phyloP scores from a whole-genome alignment of 2,113 vertebrate genomes.

The Alectura lathami region DNA sequence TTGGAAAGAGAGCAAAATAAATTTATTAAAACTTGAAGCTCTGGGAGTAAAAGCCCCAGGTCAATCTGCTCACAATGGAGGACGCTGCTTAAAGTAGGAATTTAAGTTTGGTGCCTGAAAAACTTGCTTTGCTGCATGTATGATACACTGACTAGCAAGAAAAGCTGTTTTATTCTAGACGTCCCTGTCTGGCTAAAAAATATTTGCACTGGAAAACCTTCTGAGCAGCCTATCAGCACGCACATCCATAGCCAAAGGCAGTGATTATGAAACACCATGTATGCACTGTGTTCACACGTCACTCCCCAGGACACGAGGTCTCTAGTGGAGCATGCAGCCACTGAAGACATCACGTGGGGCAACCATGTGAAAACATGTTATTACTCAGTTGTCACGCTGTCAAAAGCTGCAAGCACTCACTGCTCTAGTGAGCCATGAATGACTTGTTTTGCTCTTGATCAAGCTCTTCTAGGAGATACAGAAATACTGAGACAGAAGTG shows the following conservation, averaged over 20 bases:
- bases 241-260: not conserved
- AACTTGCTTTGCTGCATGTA: not conserved
- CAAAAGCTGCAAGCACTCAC: not conserved
- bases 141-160: not conserved
- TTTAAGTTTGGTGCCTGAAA: not conserved
- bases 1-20: not conserved
- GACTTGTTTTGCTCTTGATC: not conserved
- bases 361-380: conserved; percentile 8
- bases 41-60: not conserved
- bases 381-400: not conserved
- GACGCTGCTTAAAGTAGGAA: not conserved
- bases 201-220: not conserved
- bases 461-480: not conserved
- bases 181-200: not conserved
- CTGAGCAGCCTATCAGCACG: not conserved
- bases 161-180: not conserved
- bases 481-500: not conserved
- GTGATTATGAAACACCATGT: not conserved
- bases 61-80: not conserved
- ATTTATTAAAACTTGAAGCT: not conserved
- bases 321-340: not conserved
- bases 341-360: not conserved
- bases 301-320: not conserved
- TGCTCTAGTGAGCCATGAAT: conserved; percentile 39
- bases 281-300: not conserved